These are phyloP conservation scores for Megastigmus dorsalis DNA, from an alignment of 2,888 invertebrate genomes.

Conservation along the genomic window DNA sequence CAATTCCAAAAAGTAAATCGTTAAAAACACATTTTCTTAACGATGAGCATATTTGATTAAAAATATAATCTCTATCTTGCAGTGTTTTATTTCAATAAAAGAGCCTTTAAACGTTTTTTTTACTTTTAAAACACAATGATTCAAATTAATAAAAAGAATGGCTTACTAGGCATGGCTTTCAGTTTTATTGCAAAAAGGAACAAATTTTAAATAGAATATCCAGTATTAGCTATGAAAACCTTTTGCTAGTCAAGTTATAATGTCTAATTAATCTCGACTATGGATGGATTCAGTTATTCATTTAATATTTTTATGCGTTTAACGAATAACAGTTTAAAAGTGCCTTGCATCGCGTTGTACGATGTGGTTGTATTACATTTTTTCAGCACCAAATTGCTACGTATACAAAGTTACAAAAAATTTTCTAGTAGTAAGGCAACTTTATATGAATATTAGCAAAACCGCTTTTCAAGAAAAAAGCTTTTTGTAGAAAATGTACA, in stretches of 20 bases:
- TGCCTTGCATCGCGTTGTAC: background rate
- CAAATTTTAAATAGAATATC: background rate
- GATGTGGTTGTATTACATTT: background rate
- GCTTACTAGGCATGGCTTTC: too few species aligned
- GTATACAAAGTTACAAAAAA: constrained; percentile 25
- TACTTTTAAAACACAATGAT: too few species aligned
- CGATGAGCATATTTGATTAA: background rate
- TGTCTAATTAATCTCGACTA: background rate
- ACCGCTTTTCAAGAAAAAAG: too few species aligned
- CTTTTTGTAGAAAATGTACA: constrained; percentile 29
- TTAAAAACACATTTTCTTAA: background rate
- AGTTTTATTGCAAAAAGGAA: background rate
- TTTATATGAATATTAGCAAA: constrained; percentile 18
- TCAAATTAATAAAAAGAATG: too few species aligned
- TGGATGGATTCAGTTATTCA: constrained; percentile 6
- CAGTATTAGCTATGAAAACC: background rate
- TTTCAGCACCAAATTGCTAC: constrained; percentile 11
- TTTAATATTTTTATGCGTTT: background rate
- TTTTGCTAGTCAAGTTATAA: background rate
- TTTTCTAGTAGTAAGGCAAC: background rate
- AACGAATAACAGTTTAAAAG: constrained; percentile 15
- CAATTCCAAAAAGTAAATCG: background rate
- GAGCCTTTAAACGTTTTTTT: too few species aligned
- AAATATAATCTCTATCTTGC: background rate
- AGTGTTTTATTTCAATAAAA: too few species aligned